phyloP scores from a whole-genome alignment of 1,140 invertebrate genomes.

The Drosophila persimilis region DNA sequence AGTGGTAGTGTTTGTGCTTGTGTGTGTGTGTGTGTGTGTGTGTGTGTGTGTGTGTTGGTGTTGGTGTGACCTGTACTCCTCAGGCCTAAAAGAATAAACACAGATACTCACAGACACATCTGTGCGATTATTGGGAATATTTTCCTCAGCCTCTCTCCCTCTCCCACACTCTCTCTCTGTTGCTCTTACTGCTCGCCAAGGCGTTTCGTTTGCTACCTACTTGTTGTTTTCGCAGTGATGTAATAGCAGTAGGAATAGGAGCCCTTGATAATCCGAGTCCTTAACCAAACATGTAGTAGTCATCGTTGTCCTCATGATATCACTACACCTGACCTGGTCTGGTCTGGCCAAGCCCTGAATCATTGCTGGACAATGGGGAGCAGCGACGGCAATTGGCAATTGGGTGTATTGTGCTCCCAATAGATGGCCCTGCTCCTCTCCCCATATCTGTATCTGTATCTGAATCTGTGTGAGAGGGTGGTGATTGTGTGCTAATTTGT shows the following conservation, averaged over 20 bases:
- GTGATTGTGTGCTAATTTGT: constrained; percentile 58
- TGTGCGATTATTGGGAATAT: constrained; percentile 15
- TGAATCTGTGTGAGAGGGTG: constrained; percentile 26
- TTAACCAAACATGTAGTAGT: constrained; percentile 42
- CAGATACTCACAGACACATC: constrained; percentile 9
- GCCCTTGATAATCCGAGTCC: constrained; percentile 30
- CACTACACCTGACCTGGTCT: not conserved
- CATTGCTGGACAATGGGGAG: too few relatives aligned
- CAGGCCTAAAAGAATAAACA: constrained; percentile 17
- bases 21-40: not conserved
- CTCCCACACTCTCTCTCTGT: constrained; percentile 22
- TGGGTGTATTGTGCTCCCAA: constrained; percentile 30
- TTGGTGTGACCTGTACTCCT: not conserved
- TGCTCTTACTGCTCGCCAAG: constrained; percentile 8
- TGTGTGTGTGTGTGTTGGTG: not conserved
- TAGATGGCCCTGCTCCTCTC: constrained; percentile 38
- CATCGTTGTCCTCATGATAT: constrained; percentile 6
- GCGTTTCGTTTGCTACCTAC: constrained; percentile 17
- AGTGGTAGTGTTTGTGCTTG: not conserved
- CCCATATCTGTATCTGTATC: constrained; percentile 1
- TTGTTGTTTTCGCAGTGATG: constrained; percentile 56
- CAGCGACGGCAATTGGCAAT: constrained; percentile 25
- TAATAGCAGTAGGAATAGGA: constrained; percentile 41
- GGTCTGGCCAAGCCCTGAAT: too few relatives aligned
- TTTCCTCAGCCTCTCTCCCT: constrained; percentile 16